Evolutionary conservation across 2,797 vertebrate species (phyloP), one percentile per base, ranked within the genome.

Genomic region (Anableps anableps): DNA sequence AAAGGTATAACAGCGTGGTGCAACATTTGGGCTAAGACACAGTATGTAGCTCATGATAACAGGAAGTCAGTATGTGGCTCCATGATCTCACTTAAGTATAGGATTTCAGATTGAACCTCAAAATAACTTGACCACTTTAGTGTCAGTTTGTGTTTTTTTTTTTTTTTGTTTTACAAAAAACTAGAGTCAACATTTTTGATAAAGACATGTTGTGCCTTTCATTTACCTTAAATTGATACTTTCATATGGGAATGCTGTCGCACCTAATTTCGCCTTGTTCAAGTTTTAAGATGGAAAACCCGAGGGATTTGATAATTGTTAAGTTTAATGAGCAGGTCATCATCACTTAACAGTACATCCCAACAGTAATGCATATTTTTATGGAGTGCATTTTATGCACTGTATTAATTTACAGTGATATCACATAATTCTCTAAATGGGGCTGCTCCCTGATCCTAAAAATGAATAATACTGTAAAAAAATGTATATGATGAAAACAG

Each of bases 1-100:
- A 53, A 73, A 85, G 79, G 74, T 31, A 62, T 29, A 48, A 76
- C 29, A 23, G 41, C 41, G 23, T 62, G 16, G 72, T 76, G 79
- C 31, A 75, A 51, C 26, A 60, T 53, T 5, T 62, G 31, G 50
- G 50, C n/a, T 36, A 29, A 84, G n/a, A 62, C 21, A 21, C 21
- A 21, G 29, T 23, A 73, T 53, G 17, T 36, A 17, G 50, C 21
- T 23, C 38, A 7, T 38, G 23, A 74, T 31, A 19, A 51, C 29
- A 73, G 72, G 19, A 51, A 36, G 48, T 51, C 47, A 58, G 73
- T 26, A n/a, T 38, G 36, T 58, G n/a, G 45, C 41, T 6, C n/a
- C 29, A 29, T 48, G 71, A 48, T 43, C 47, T 66, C 62, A 38
- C 9, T 11, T 66, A 36, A 17, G 29, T 66, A 11, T 8, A 66